phyloP scores from a whole-genome alignment of 2,888 invertebrate genomes.

The Eristalis arbustorum region DNA sequence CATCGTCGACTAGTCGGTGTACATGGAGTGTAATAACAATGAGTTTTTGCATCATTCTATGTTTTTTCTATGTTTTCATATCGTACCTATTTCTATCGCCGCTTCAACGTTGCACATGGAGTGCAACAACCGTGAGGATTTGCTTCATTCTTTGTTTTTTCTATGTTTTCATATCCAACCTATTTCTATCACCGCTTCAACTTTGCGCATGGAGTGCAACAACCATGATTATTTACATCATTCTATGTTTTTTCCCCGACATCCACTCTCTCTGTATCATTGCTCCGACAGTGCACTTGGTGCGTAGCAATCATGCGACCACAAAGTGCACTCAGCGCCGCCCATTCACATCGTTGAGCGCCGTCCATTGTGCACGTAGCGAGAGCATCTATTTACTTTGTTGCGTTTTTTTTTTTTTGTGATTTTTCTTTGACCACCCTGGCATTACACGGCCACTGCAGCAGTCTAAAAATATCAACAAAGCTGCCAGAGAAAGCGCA shows the following conservation, averaged over 20 bases:
- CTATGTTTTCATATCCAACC: no score
- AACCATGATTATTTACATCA: no score
- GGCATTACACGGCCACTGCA: not conserved
- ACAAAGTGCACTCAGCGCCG: not conserved
- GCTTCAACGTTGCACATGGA: no score
- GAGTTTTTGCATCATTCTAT: no score
- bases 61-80: no score
- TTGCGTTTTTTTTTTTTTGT: not conserved
- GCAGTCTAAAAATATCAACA: not conserved
- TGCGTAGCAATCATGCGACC: not conserved
- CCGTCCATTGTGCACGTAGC: not conserved
- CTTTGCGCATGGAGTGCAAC: no score
- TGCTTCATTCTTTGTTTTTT: not conserved
- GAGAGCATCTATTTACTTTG: not conserved
- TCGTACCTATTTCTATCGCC: no score
- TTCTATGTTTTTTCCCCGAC: no score
- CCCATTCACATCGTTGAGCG: not conserved
- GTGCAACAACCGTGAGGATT: no score
- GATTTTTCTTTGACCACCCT: not conserved
- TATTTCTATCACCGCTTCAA: no score
- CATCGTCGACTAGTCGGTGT: no score
- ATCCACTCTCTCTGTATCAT: not conserved
- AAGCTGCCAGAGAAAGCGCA: not conserved
- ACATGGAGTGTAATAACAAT: no score
- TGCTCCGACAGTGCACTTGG: not conserved